A percentile compares a stretch with the other conserved stretches of the same genome.
phyloP scores from a whole-genome alignment of 2,113 vertebrate genomes.

The Phalacrocorax pelagicus region DNA sequence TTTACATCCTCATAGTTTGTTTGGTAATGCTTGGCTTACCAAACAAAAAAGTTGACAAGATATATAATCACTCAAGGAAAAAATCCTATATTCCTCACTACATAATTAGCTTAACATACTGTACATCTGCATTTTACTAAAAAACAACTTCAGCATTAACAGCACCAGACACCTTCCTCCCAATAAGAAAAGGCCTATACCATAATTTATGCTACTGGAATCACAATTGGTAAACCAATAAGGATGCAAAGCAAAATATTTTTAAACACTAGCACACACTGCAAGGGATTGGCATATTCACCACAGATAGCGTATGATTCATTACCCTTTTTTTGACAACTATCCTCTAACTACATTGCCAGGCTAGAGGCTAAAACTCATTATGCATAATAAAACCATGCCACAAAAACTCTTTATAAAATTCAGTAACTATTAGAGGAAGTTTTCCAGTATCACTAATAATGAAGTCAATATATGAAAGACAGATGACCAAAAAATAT shows the following conservation, averaged over 20 bases:
- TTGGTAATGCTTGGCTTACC: background rate
- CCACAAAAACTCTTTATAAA: slow-evolving; percentile 22
- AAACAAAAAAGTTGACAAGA: background rate
- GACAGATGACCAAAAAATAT: background rate
- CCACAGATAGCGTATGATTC: slow-evolving; percentile 55
- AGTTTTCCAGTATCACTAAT: background rate
- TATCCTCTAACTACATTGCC: slow-evolving; percentile 57
- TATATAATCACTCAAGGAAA: background rate
- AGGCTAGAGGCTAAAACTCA: slow-evolving; percentile 46
- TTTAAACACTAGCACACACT: background rate
- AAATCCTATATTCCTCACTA: background rate
- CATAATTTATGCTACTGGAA: background rate
- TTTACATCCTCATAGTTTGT: background rate
- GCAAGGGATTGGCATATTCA: slow-evolving; percentile 19
- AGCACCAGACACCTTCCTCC: background rate
- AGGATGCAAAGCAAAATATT: background rate
- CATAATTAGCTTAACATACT: background rate
- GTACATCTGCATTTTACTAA: background rate
- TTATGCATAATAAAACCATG: slow-evolving; percentile 23
- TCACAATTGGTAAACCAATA: background rate
- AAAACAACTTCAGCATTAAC: background rate
- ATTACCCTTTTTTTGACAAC: slow-evolving; percentile 46
- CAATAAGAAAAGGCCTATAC: background rate
- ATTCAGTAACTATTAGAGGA: background rate
- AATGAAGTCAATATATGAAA: background rate